Conservation (phyloP, 2,113 vertebrate species). For the Myotis brandtii region DNA sequence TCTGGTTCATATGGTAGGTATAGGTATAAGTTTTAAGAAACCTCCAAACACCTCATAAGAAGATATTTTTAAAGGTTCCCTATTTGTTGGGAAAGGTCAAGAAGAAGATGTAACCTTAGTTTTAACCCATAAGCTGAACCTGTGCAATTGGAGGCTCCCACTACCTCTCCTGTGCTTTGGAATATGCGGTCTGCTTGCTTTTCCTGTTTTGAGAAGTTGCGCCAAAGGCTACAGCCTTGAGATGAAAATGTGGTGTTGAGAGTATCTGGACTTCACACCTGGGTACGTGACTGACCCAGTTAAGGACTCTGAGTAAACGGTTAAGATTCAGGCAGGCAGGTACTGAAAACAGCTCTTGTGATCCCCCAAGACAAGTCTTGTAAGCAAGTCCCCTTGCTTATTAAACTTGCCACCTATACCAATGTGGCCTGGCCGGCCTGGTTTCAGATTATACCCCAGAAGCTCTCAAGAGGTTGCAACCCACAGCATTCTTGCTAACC, state of each 20-base stretch:
- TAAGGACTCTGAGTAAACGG: neutral
- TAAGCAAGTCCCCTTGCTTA: neutral
- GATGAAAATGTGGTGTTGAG: neutral
- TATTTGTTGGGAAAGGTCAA: neutral
- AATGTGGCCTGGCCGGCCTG: neutral
- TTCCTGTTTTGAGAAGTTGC: neutral
- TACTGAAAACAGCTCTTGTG: neutral
- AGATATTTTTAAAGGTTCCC: neutral
- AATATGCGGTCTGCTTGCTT: neutral
- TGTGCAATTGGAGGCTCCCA: neutral
- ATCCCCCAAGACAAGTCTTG: neutral
- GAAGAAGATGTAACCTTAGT: neutral
- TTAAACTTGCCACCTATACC: neutral
- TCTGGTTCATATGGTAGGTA: neutral
- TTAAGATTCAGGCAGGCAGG: neutral
- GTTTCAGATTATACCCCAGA: neutral
- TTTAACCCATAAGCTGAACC: neutral
- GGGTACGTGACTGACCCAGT: neutral
- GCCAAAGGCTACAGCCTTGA: neutral
- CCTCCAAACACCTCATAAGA: neutral
- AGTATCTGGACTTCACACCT: neutral
- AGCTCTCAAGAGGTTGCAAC: neutral
- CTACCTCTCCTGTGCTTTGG: neutral
- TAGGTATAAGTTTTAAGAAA: neutral
- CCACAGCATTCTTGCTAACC: neutral